Conservation (phyloP, 1,140 invertebrate species). For the Drosophila jambulina region DNA sequence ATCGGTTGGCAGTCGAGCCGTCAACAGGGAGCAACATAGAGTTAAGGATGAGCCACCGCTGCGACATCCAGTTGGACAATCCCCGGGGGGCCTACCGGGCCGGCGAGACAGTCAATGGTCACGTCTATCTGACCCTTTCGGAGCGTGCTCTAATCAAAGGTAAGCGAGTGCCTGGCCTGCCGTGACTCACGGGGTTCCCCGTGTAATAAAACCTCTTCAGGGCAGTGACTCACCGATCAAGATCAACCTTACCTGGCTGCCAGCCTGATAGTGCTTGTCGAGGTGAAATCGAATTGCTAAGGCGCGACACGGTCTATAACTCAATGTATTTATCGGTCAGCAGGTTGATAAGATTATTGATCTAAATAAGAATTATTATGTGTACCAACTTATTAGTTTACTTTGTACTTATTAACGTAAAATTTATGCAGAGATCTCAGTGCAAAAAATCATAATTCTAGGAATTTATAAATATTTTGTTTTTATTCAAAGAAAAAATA, state of each 20-base stretch:
- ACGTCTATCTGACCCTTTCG: slow-evolving; percentile 54
- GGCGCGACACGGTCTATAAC: neutral
- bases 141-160: slow-evolving; percentile 74
- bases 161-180: slow-evolving; percentile 18
- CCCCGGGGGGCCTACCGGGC: slow-evolving; percentile 56
- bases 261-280: slow-evolving; percentile 14
- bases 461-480: neutral
- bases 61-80: slow-evolving; percentile 67
- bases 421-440: neutral
- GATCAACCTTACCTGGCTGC: slow-evolving; percentile 3
- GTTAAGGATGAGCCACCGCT: slow-evolving; percentile 54
- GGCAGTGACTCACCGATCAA: slow-evolving; percentile 35
- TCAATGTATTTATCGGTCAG: slow-evolving; percentile 7
- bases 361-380: neutral
- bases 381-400: neutral
- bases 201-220: slow-evolving; percentile 10
- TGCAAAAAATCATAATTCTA: neutral
- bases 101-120: slow-evolving; percentile 68
- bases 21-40: slow-evolving; percentile 25
- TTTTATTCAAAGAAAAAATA: neutral
- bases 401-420: neutral
- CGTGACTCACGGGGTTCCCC: slow-evolving; percentile 47
- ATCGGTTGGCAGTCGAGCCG: slow-evolving; percentile 29
- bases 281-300: slow-evolving; percentile 11
- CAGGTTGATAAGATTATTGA: slow-evolving; percentile 2